Conservation (phyloP, 2,888 invertebrate species). For the Halictus quadricinctus region DNA sequence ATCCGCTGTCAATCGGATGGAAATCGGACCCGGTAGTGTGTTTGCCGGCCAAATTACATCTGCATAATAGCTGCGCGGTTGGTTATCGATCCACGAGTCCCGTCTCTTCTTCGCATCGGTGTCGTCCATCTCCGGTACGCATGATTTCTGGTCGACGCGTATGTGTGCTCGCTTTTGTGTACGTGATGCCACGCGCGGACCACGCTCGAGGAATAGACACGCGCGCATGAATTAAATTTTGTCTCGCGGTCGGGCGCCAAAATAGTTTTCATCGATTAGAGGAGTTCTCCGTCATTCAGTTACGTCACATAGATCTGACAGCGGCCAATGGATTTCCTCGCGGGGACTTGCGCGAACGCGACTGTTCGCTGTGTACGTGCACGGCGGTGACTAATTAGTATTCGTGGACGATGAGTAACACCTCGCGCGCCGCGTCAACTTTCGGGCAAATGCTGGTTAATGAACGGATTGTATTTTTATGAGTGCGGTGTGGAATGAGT, state of each 20-base stretch:
- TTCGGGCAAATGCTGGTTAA: not conserved
- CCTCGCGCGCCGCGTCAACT: not conserved
- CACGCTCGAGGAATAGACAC: slow-evolving; percentile 40
- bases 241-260: slow-evolving; percentile 58
- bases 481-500: not conserved
- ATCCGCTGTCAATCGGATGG: slow-evolving; percentile 69
- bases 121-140: slow-evolving; percentile 67
- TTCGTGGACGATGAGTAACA: not conserved
- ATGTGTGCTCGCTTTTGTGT: not conserved
- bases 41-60: slow-evolving; percentile 79
- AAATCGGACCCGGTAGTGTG: slow-evolving; percentile 72
- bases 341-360: slow-evolving; percentile 54
- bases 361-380: slow-evolving; percentile 27
- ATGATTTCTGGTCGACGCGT: slow-evolving; percentile 44
- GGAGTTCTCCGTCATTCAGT: slow-evolving; percentile 55
- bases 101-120: slow-evolving; percentile 75
- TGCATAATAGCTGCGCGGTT: slow-evolving; percentile 78
- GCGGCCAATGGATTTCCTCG: slow-evolving; percentile 54
- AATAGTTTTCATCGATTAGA: slow-evolving; percentile 69
- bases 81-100: slow-evolving; percentile 76
- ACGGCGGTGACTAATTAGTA: not conserved
- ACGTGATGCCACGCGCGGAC: not conserved
- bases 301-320: slow-evolving; percentile 52
- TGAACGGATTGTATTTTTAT: not conserved
- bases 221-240: slow-evolving; percentile 69